Base-by-base conservation (phyloP, 1,140 invertebrate species). In the Heliconius hewitsoni region DNA sequence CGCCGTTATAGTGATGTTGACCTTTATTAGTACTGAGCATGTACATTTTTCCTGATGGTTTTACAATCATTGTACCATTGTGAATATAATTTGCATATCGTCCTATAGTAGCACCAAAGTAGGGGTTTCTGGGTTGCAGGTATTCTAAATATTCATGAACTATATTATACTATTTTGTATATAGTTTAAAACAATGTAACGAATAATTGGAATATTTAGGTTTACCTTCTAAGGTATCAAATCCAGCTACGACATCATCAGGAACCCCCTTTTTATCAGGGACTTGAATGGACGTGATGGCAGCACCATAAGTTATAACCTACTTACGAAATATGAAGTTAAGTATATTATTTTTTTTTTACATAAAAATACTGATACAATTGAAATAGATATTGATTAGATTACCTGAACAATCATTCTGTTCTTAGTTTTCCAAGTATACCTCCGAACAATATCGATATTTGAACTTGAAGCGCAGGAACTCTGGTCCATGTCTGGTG, bases 61-160 rank as follows among this genome's bases (percentile, higher is more conserved):
- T 86, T 0, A 94, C 89, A 18, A 89, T 77, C 81, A 93, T 87
- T 8, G 90, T 92, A 0, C 87, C 92, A 19, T 93, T 89, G 1
- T 95, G 96, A 82, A 99, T 97, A 60, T 98, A 95, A 91, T 99
- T 99, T 0, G 97, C 97, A 27, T 98, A 97, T 82, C 98, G 95
- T n/a, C 99, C 99, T 78, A 99, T 95, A 0, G 98, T 97, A 0
- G 97, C 97, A 37, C 99, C 99, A 90, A 99, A 98, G 87, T 99
- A 99, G 0, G 97, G 97, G 90, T 98, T 98, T n/a, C 92, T 86
- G 0, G 88, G 84, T 76, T 95, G 95, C 34, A 95, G 91, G 89
- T 97, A 98, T 46, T 96, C 97, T 94, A 27, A 82, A 81, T 83
- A 74, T 34, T 75, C 42, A 77, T 52, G 19, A 73, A 77, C 3